Base-by-base conservation (phyloP, 2,888 invertebrate genomes). In the Nysson spinosus region DNA sequence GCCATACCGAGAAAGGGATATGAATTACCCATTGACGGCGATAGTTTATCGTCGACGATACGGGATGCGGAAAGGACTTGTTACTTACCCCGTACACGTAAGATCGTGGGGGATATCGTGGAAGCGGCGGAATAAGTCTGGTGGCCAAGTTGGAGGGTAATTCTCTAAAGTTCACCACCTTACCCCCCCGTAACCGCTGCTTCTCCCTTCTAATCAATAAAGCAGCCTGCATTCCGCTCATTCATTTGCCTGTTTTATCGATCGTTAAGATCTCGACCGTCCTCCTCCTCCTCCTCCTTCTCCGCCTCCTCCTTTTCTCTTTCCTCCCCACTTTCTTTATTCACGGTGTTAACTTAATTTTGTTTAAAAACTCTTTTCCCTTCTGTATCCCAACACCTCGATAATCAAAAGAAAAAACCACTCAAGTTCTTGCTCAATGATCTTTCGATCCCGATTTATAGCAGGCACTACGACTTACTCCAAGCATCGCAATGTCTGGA, bases 121-220 rank as follows among this genome's bases (percentile, higher is more conserved):
- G 95, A 89, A 95, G 95, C 84, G 95, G 95, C 82, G 93, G 94
- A 88, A 95, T 95, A 85, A 93, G 92, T 90, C 92, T 94, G 80
- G 95, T 95, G 85, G 95, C 95, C 85, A 95, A 92, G 90, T 95
- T 95, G 89, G 94, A 94, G 82, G 95, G 95, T 86, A 95, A 90
- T 87, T 95, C 95, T 84, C 91, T 89, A 87, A 93, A 92, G 88
- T 91, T 90, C 83, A 94, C 93, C 89, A 91, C 90, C 85, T 92
- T 91, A 88, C 93, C 93, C 91, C 94, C 94, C 90, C 92, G 92
- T 85, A 92, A 90, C 89, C 94, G 93, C 90, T 94, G 93, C 91
- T 95, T 94, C 91, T 95, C 95, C 89, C 94, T 92, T 91, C 95
- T 93, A 90, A 95, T 92, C 91, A 95, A 94, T 91, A 95, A 92